phyloP scores from a whole-genome alignment of 2,888 invertebrate species.

The Bugulina stolonifera region DNA sequence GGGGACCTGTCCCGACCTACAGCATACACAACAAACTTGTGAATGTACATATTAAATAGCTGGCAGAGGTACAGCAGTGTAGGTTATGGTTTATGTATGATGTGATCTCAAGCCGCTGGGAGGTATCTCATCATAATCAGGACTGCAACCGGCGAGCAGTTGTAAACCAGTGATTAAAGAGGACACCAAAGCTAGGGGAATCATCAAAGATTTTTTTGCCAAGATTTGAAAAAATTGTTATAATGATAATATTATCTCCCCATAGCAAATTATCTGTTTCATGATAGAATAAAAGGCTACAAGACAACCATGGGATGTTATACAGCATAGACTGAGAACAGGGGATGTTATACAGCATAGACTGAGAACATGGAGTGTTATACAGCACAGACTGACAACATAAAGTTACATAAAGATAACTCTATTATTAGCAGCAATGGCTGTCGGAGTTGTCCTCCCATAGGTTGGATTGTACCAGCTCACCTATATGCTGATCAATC shows the following conservation, averaged over 20 bases:
- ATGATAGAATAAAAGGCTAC: neutral
- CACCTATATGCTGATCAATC: constrained; percentile 9
- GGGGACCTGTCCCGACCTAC: neutral
- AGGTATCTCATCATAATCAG: no score
- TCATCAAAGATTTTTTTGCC: no score
- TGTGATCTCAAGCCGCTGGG: no score
- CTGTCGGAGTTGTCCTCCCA: neutral
- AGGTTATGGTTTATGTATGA: no score
- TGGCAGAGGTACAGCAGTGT: no score
- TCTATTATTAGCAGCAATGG: neutral
- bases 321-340: neutral
- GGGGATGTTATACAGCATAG: no score
- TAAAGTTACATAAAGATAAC: neutral
- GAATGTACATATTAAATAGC: neutral
- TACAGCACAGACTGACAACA: neutral
- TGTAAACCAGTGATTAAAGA: no score
- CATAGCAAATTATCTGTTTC: no score
- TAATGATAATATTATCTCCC: no score
- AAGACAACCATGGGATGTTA: neutral
- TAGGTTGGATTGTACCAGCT: neutral
- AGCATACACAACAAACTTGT: neutral
- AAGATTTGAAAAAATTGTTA: no score
- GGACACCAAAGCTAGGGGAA: no score
- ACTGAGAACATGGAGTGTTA: neutral
- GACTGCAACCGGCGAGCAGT: no score